Base-by-base conservation (phyloP, 2,888 invertebrate genomes). In the Exocentrus adspersus region DNA sequence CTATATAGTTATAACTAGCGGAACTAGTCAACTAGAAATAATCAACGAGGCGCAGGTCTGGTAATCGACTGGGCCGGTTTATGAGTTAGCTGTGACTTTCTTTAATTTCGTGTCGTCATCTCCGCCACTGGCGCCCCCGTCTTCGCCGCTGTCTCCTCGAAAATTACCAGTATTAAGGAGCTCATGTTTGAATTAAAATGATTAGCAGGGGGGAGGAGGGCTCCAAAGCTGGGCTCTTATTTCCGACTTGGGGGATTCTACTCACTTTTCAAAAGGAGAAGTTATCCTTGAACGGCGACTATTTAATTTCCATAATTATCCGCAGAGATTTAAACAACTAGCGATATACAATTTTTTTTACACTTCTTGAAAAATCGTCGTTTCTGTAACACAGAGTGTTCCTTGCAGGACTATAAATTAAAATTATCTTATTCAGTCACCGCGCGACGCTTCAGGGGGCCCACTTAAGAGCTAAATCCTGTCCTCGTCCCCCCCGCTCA, bases 101-200 rank as follows among this genome's bases (percentile, higher is more conserved):
- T 24, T 24, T 24, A 24, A 5, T 24, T 24, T 24, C 7, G 24
- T 24, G 37, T 24, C 7, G 24, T 24, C 24, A 56, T 56, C 56
- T 28, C n/a, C n/a, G 20, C 21, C 43, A 7, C 24, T 24, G 24
- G 4, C 24, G 7, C 3, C 24, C 4, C n/a, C 32, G 32, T 32
- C 37, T 37, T 67, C 62, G 62, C 54, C 52, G 62, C 64, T 48
- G 65, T 67, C 60, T 54, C 53, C 66, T 71, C 30, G 68, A 71
- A 74, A 75, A 74, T 75, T 75, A 75, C 74, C 62, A 62, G 68
- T 72, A 70, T 75, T 74, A 73, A 74, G 73, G 67, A 72, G 72
- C 71, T 72, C 72, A 68, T 71, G 70, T 72, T 70, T 70, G 68
- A 72, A 74, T 74, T 74, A 74, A 74, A 74, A 74, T 74, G 70